Percentiles rank a stretch among this genome's conserved stretches.
Evolutionary conservation across 1,140 invertebrate species (phyloP).

Genomic region (Argopecten irradians): DNA sequence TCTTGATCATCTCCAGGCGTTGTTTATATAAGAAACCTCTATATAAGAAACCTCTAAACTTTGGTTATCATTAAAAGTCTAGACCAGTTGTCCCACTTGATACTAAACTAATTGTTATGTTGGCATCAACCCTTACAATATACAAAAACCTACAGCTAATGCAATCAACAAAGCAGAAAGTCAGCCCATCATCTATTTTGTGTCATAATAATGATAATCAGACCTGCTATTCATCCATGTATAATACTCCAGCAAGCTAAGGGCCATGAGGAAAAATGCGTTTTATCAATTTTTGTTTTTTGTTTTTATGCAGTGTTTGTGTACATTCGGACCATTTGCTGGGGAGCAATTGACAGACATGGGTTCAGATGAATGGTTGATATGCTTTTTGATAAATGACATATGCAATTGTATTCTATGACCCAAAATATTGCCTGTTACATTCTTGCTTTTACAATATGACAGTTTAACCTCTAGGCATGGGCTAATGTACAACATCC

Average conservation of each 20-base stretch:
- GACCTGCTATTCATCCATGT: not conserved
- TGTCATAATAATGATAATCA: not conserved
- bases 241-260: not conserved
- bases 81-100: not conserved
- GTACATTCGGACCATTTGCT: not conserved
- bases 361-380: not conserved
- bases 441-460: not conserved
- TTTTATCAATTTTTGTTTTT: not conserved
- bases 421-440: not conserved
- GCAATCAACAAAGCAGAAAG: not conserved
- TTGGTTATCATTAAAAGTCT: not conserved
- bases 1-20: too few relatives aligned
- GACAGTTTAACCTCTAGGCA: not conserved
- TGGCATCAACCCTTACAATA: not conserved
- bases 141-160: not conserved
- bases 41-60: too few relatives aligned
- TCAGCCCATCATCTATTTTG: not conserved
- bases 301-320: not conserved
- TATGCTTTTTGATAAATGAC: not conserved
- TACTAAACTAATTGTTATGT: not conserved
- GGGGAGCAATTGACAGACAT: not conserved
- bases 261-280: not conserved
- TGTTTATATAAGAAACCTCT: not conserved
- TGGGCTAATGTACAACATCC: not conserved
- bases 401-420: not conserved